These are phyloP conservation scores for Platanista minor DNA, from an alignment of 2,113 vertebrate genomes.

Conservation along the genomic window DNA sequence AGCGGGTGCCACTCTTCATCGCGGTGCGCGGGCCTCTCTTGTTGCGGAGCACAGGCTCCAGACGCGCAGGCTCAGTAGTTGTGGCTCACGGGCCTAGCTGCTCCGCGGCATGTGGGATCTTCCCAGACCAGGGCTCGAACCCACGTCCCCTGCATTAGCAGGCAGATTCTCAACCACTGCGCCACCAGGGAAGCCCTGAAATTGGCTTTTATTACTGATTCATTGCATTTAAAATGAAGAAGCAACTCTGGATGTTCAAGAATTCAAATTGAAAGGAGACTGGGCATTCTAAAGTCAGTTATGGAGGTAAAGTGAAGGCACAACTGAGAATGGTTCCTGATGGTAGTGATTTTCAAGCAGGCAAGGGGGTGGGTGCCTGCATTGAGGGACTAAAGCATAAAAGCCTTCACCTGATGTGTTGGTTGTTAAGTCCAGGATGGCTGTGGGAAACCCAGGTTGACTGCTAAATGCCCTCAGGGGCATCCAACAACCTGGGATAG, in stretches of 20 bases:
- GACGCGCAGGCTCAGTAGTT: too few species aligned
- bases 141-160: too few species aligned
- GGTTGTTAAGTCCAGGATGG: rapidly evolving
- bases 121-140: too few species aligned
- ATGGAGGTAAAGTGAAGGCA: rapidly evolving
- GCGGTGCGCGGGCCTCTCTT: rapidly evolving
- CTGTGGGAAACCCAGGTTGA: too few species aligned
- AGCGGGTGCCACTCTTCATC: too few species aligned
- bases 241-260: too few species aligned
- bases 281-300: not conserved
- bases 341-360: rapidly evolving
- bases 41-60: too few species aligned
- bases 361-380: rapidly evolving
- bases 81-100: too few species aligned
- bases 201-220: not conserved
- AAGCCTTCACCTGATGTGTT: rapidly evolving
- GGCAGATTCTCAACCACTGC: too few species aligned
- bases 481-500: rapidly evolving
- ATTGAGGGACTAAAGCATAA: rapidly evolving
- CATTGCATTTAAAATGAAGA: not conserved
- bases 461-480: rapidly evolving
- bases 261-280: not conserved
- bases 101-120: too few species aligned
- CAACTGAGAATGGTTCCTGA: rapidly evolving
- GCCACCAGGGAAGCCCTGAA: not conserved